A percentile compares a stretch with the other conserved stretches of the same genome.
Conservation (phyloP, 2,797 vertebrate species). For the Synaphobranchus kaupii region DNA sequence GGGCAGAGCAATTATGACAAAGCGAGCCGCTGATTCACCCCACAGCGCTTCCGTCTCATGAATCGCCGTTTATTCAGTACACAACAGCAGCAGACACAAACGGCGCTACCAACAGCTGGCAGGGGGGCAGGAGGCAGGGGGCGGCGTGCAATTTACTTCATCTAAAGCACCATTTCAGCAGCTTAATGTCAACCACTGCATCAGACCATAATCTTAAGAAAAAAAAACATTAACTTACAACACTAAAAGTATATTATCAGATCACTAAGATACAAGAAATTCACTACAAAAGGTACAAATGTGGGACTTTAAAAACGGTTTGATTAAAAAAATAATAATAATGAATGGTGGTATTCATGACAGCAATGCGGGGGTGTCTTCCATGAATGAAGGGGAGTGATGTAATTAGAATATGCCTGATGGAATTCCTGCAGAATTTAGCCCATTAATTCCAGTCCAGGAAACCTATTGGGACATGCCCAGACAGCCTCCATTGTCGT, state of each 20-base stretch:
- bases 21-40: constrained; percentile 43
- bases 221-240: constrained; percentile 14
- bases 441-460: constrained; percentile 81
- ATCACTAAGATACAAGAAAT: constrained; percentile 25
- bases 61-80: constrained; percentile 51
- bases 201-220: constrained; percentile 35
- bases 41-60: constrained; percentile 53
- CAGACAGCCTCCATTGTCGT: constrained; percentile 78
- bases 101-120: constrained; percentile 57
- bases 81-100: constrained; percentile 46
- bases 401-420: constrained; percentile 64
- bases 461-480: constrained; percentile 78
- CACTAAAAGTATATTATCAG: constrained; percentile 27
- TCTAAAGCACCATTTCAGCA: constrained; percentile 45
- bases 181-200: constrained; percentile 42
- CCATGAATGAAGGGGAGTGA: constrained; percentile 54
- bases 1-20: constrained; percentile 50
- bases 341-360: constrained; percentile 32
- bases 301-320: constrained; percentile 9
- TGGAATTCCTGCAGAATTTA: constrained; percentile 64
- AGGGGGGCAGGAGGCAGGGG: constrained; percentile 39
- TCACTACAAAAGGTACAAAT: not conserved
- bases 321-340: constrained; percentile 4
- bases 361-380: constrained; percentile 36
- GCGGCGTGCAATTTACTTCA: constrained; percentile 30